phyloP scores from a whole-genome alignment of 2,797 vertebrate genomes.

The Dicrostonyx torquatus region DNA sequence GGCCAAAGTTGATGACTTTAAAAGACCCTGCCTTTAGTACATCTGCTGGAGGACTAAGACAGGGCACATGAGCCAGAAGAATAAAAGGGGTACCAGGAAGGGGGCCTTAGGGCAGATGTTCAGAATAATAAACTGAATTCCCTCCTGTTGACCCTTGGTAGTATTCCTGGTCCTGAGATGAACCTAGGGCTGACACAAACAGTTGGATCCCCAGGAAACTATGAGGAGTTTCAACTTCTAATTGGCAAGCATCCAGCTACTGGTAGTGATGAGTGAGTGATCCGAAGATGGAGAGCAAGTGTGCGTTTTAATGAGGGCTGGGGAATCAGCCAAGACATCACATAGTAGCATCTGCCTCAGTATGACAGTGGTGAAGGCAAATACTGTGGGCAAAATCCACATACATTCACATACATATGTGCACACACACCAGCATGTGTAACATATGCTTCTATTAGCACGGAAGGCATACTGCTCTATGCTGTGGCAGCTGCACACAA shows the following conservation, averaged over 20 bases:
- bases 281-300: conserved; percentile 57
- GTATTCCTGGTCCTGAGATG: neutral
- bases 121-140: conserved; percentile 21
- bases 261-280: neutral
- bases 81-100: neutral
- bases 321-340: conserved; percentile 63
- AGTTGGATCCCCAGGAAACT: neutral
- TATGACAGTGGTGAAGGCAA: neutral
- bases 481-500: neutral
- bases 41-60: neutral
- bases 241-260: conserved; percentile 53
- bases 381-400: neutral
- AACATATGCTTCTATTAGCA: neutral
- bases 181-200: conserved; percentile 11
- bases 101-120: neutral
- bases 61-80: neutral
- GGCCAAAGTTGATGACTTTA: neutral
- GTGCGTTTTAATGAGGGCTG: conserved; percentile 69
- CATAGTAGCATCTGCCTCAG: conserved; percentile 37
- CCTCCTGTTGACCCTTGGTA: neutral
- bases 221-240: conserved; percentile 19
- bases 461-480: neutral
- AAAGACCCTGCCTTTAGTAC: neutral
- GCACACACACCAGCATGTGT: neutral
- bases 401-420: no score